Base-by-base conservation (phyloP, 2,888 invertebrate species). In the Melanostoma scalare region DNA sequence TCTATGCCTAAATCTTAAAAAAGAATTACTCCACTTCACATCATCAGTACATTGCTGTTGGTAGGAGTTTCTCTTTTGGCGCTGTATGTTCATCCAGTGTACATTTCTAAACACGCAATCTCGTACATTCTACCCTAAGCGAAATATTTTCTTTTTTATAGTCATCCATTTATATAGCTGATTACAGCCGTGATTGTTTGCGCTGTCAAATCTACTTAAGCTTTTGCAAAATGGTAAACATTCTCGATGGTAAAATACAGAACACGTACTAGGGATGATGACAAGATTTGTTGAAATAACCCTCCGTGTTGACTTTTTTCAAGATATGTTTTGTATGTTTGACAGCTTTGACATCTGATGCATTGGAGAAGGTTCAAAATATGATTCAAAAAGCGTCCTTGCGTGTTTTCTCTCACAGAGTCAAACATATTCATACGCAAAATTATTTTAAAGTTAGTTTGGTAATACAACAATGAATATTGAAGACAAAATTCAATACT, bases 81-180 rank as follows among this genome's bases (percentile, higher is more conserved):
- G 33, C 55, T 73, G 61, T 69, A 31, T 50, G 20, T 50, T 50
- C 38, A 6, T 31, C 20, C 20, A 20, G 55, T 76, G 77, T 52
- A 65, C 56, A 63, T 77, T 69, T 4, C 30, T 31, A 40, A 56
- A 48, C 76, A 76, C 50, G 77, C 71, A 77, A 63, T 58, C 77
- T 58, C 56, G 63, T 46, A 46, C 31, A 44, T 38, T 36, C 9
- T 61, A 65, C 56, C 60, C 20, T 20, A 42, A 40, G 38, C 20
- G 10, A 48, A 61, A 46, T 61, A 55, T 69, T 61, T 61, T 48
- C 60, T 38, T 75, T 60, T 46, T 53, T 30, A 31, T 52, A 60
- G 36, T 50, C 53, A 46, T 38, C 31, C 31, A 6, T 60, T 75
- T 52, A 31, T 56, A 48, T 60, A 35, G 58, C 58, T 67, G 42